phyloP scores from a whole-genome alignment of 2,888 invertebrate species.

The Sepioteuthis lessoniana region DNA sequence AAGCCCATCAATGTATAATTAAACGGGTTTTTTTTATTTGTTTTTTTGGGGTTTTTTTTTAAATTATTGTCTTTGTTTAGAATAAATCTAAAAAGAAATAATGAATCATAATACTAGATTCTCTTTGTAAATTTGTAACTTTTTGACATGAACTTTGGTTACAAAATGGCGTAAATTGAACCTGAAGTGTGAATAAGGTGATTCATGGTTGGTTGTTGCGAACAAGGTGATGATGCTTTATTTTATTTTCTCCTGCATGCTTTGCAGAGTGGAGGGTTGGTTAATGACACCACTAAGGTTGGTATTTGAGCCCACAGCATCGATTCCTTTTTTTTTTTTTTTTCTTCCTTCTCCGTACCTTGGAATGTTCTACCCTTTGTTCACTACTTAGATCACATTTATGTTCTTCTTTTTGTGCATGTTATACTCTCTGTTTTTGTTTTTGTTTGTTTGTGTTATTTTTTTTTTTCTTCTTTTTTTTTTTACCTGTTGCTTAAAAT shows the following conservation, averaged over 20 bases:
- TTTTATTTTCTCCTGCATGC: slow-evolving; percentile 47
- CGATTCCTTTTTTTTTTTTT: slow-evolving; percentile 14
- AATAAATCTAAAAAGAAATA: no score
- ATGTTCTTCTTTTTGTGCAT: neutral
- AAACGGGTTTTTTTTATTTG: no score
- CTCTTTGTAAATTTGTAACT: neutral
- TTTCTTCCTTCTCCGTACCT: neutral
- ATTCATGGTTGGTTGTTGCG: neutral
- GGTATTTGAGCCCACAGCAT: slow-evolving; percentile 58
- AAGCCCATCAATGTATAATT: no score
- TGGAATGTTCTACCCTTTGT: slow-evolving; percentile 36
- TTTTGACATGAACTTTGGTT: neutral
- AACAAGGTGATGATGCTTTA: slow-evolving; percentile 25
- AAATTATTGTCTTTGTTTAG: no score
- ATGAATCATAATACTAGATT: no score
- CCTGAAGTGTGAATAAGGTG: neutral
- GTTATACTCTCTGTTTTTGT: neutral
- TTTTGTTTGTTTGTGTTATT: neutral
- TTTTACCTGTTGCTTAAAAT: neutral
- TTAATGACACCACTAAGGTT: slow-evolving; percentile 76
- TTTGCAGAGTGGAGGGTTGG: slow-evolving; percentile 71
- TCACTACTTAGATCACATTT: neutral
- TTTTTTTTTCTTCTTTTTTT: neutral
- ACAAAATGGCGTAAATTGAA: neutral
- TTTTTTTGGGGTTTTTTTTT: no score